phyloP scores from a whole-genome alignment of 2,797 vertebrate genomes.

The Chelmon rostratus region DNA sequence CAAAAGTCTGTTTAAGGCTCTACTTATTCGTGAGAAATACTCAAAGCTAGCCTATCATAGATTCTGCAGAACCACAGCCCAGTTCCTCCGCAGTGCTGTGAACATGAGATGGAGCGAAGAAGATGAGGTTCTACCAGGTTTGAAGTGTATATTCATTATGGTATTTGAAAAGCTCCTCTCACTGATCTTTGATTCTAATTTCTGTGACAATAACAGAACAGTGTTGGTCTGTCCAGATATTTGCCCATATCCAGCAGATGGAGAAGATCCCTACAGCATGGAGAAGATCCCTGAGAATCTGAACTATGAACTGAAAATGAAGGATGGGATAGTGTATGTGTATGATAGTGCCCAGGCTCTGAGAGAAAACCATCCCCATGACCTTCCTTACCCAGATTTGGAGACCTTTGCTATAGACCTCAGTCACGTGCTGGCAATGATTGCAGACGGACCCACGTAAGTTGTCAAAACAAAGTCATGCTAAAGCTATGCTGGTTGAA shows the following conservation, averaged over 20 bases:
- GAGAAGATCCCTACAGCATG: constrained; percentile 92
- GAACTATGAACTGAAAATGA: constrained; percentile 90
- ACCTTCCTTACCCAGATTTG: constrained; percentile 94
- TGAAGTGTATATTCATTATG: not conserved
- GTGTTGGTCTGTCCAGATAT: constrained; percentile 83
- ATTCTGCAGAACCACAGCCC: constrained; percentile 91
- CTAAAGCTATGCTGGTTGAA: not conserved
- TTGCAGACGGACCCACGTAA: constrained; percentile 96
- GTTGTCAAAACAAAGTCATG: constrained; percentile 64
- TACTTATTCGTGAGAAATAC: constrained; percentile 95
- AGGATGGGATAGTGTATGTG: constrained; percentile 91
- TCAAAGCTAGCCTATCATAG: constrained; percentile 92
- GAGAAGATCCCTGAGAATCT: constrained; percentile 91
- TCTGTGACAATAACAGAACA: constrained; percentile 14
- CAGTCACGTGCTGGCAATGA: constrained; percentile 93
- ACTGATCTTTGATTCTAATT: constrained; percentile 8
- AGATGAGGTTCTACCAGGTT: constrained; percentile 93
- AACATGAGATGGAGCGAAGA: constrained; percentile 87
- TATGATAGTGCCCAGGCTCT: constrained; percentile 88
- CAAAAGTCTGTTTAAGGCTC: constrained; percentile 91
- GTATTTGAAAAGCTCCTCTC: not conserved
- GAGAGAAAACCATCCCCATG: constrained; percentile 84
- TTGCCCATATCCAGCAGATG: constrained; percentile 82
- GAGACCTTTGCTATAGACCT: constrained; percentile 95
- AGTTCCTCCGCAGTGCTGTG: constrained; percentile 88